Evolutionary conservation across 2,797 vertebrate genomes (phyloP), one percentile per base, ranked within the genome.

Genomic region (Enteromius mattozi): DNA sequence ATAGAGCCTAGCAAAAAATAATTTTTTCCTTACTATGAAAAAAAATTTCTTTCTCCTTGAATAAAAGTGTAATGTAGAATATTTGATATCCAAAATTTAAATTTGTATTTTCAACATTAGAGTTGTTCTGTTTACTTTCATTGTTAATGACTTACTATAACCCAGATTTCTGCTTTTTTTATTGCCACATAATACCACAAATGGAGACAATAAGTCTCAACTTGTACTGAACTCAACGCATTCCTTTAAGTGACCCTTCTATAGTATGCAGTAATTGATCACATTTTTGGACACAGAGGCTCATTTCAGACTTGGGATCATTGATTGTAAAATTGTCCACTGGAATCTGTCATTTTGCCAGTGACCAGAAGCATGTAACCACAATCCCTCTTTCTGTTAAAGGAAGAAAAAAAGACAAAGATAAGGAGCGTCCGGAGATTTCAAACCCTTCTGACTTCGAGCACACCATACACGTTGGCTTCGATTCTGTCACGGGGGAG

Each of bases 401-500:
- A 82, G 88, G 88, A 91, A 97, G 90, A 92, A 99, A 98, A 93
- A 99, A 98, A 90, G 95, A 99, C 87, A 96, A 96, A 79, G 98
- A 99, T 88, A 99, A 98, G 90, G 98, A 99, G 90, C 94, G 98
- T 56, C 98, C 98, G 51, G 98, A 99, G 93, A 99, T 99, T 90
- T 99, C 98, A 54, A 97, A 96, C 0, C 98, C 98, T 0, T 99
- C 98, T 12, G 98, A 99, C 90, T 99, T 99, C 93, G 98, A 99
- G 81, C 98, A 99, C 77, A 99, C 98, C 74, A 99, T 99, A 91
- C 98, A 99, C 80, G 98, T 99, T 68, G 98, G 98, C 84, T 99
- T 99, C 74, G 98, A 99, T 92, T 96, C 98, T 2, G 97, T 99
- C 83, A 99, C 98, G 4, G 98, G 98, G 92, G 98, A 99, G 91